A percentile compares a stretch with the other conserved stretches of the same genome.
phyloP scores from a whole-genome alignment of 2,888 invertebrate species.

The Lathronympha strigana region DNA sequence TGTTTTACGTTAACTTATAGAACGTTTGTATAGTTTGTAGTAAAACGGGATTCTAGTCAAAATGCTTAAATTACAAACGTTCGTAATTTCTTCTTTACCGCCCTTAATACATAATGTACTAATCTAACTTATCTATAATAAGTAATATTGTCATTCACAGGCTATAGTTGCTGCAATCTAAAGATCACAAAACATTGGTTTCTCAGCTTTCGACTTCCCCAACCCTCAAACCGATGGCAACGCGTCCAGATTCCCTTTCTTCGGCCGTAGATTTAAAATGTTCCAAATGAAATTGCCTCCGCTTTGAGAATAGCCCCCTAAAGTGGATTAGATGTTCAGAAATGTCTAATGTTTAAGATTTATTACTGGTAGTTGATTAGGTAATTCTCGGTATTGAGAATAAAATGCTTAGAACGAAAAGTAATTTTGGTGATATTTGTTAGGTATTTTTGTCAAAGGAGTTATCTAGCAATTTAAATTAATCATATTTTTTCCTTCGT shows the following conservation, averaged over 20 bases:
- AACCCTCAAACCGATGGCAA: not conserved
- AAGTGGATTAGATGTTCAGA: slow-evolving; percentile 37
- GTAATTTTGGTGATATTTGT: not conserved
- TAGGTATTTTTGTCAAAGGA: not conserved
- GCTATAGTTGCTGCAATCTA: too few species aligned
- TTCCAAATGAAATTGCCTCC: slow-evolving; percentile 38
- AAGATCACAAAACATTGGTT: too few species aligned
- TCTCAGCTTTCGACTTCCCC: not conserved
- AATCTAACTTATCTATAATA: too few species aligned
- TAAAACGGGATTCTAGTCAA: too few species aligned
- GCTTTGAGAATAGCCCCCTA: slow-evolving; percentile 31
- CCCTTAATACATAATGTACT: too few species aligned
- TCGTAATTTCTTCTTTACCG: too few species aligned
- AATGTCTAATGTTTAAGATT: slow-evolving; percentile 34
- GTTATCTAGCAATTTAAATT: not conserved
- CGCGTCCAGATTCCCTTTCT: slow-evolving; percentile 4
- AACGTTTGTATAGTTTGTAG: too few species aligned
- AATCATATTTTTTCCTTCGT: too few species aligned
- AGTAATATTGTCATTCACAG: too few species aligned
- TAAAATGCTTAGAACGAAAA: not conserved
- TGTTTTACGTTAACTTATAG: too few species aligned
- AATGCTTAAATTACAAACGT: too few species aligned
- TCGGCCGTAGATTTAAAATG: slow-evolving; percentile 40
- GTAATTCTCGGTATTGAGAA: slow-evolving; percentile 18
- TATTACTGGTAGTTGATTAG: slow-evolving; percentile 31